Evolutionary conservation across 1,140 invertebrate genomes (phyloP).

Genomic region (Pectinophora gossypiella): DNA sequence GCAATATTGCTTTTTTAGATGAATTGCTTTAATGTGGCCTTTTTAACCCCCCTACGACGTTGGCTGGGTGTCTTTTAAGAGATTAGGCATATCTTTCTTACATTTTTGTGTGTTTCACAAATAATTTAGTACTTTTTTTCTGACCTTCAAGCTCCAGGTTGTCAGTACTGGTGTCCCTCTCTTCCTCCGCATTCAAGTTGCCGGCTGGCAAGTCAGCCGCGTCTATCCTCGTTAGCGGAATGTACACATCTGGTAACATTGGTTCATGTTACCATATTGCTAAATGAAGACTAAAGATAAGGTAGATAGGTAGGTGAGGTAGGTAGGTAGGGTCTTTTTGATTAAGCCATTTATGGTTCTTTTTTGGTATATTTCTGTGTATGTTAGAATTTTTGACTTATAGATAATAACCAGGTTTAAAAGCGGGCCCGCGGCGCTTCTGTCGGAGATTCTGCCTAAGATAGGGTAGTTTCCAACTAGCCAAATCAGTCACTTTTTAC

Average conservation of each 20-base stretch:
- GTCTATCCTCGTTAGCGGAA: conserved; percentile 58
- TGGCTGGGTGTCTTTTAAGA: too few relatives aligned
- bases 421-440: too few relatives aligned
- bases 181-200: conserved; percentile 26
- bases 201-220: conserved; percentile 19
- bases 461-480: too few relatives aligned
- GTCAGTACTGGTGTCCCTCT: conserved; percentile 27
- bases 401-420: background rate
- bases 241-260: conserved; percentile 45
- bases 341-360: background rate
- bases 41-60: too few relatives aligned
- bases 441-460: too few relatives aligned
- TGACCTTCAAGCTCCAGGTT: conserved; percentile 36
- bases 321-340: background rate
- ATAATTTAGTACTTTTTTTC: too few relatives aligned
- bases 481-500: too few relatives aligned
- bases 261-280: background rate
- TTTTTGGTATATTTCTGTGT: background rate
- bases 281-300: background rate
- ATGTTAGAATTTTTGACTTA: background rate
- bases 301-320: background rate
- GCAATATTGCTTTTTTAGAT: too few relatives aligned
- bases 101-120: too few relatives aligned
- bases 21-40: too few relatives aligned
- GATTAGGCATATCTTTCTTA: too few relatives aligned